Evolutionary conservation across 2,797 vertebrate genomes (phyloP).

Genomic region (Poeciliopsis paucimaculata): DNA sequence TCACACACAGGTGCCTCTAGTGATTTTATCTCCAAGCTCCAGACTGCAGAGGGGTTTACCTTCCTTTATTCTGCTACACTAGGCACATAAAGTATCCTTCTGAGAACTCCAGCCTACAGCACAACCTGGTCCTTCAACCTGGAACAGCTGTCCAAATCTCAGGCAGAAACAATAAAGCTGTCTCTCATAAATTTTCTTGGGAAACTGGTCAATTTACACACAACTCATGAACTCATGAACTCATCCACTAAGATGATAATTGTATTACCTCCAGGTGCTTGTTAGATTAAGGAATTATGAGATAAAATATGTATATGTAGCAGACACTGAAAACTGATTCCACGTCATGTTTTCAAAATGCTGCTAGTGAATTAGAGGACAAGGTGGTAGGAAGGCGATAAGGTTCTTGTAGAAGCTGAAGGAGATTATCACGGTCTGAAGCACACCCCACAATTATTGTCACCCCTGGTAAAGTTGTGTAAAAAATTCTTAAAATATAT

Average conservation of each 20-base stretch:
- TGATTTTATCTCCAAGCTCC: conserved; percentile 55
- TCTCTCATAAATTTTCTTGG: conserved; percentile 1
- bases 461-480: background rate
- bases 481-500: background rate
- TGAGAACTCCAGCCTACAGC: conserved; percentile 13
- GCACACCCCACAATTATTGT: background rate
- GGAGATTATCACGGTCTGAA: background rate
- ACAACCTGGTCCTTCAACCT: conserved; percentile 14
- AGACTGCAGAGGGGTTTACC: conserved; percentile 46
- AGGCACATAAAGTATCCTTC: conserved; percentile 41
- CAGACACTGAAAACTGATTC: background rate
- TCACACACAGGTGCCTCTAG: conserved; percentile 47
- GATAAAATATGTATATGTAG: background rate
- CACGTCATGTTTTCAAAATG: conserved; percentile 33
- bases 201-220: background rate
- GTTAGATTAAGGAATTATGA: background rate
- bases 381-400: conserved; percentile 43
- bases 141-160: conserved; percentile 29
- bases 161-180: conserved; percentile 26
- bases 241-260: background rate
- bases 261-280: background rate
- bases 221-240: no score
- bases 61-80: conserved; percentile 41
- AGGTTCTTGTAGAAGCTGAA: background rate
- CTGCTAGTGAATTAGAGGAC: conserved; percentile 19